A percentile compares a stretch with the other conserved stretches of the same genome.
Evolutionary conservation across 2,888 invertebrate genomes (phyloP).

Genomic region (Aethes cnicana): DNA sequence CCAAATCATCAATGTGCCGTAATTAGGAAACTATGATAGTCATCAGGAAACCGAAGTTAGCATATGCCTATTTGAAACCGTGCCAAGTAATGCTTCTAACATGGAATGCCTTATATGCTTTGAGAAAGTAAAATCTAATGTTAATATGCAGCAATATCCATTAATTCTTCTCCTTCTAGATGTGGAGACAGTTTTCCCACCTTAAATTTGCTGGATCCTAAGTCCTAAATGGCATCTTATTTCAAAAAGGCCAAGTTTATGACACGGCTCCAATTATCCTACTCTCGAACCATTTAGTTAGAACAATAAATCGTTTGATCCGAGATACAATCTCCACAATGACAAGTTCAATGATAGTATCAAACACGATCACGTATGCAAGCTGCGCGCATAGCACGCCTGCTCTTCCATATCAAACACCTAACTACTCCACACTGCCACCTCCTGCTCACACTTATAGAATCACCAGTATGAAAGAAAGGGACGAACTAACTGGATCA

Average conservation of each 20-base stretch:
- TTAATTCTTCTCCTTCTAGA: no score
- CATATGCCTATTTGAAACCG: no score
- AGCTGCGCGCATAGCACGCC: conserved; percentile 53
- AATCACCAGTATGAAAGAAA: conserved; percentile 38
- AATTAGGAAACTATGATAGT: no score
- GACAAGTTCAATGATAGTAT: conserved; percentile 74
- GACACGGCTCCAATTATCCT: conserved; percentile 5
- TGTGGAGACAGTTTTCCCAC: no score
- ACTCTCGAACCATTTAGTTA: neutral
- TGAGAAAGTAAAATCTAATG: no score
- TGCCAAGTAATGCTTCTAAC: no score
- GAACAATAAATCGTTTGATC: conserved; percentile 15
- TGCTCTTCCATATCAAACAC: conserved; percentile 73
- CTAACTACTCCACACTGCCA: conserved; percentile 44
- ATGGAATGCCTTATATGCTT: no score
- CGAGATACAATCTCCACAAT: conserved; percentile 58
- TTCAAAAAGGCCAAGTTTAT: neutral
- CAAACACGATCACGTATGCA: conserved; percentile 66
- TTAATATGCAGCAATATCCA: no score
- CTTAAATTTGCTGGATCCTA: no score
- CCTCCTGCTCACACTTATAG: conserved; percentile 50
- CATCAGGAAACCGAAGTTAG: no score
- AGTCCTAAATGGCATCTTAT: neutral
- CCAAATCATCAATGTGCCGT: no score
- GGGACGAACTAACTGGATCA: conserved; percentile 64